These are phyloP conservation scores for Drosophila kikkawai DNA, from an alignment of 1,140 invertebrate genomes.

Conservation along the genomic window DNA sequence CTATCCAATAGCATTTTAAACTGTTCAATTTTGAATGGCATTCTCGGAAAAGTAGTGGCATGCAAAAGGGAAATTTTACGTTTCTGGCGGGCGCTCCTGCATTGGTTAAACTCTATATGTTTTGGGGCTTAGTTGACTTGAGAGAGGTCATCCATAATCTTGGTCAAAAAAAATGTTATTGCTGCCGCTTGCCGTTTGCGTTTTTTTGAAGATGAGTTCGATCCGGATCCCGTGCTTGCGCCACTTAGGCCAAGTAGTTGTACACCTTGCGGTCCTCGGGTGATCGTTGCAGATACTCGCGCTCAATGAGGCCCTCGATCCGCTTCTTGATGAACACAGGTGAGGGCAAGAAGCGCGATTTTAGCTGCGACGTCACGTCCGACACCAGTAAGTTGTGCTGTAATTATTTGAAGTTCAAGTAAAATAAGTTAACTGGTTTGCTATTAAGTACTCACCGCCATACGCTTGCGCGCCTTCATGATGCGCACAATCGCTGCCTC, in stretches of 20 bases:
- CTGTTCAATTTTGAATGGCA: conserved; percentile 73
- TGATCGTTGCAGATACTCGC: conserved; percentile 98
- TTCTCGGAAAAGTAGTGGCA: conserved; percentile 54
- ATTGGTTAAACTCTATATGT: conserved; percentile 37
- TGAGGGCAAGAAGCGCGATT: conserved; percentile 97
- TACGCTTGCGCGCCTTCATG: conserved; percentile 99
- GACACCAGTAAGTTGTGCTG: conserved; percentile 97
- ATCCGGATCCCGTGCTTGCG: conserved; percentile 7
- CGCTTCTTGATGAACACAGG: conserved; percentile 99
- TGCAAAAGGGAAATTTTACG: conserved; percentile 34
- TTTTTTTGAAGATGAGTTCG: conserved; percentile 32
- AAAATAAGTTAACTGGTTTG: background rate
- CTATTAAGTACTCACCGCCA: conserved; percentile 88
- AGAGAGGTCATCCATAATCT: conserved; percentile 46
- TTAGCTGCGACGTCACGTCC: conserved; percentile 98
- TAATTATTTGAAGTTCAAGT: background rate
- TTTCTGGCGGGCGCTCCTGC: conserved; percentile 36
- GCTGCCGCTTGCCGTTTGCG: conserved; percentile 13
- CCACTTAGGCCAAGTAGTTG: conserved; percentile 93
- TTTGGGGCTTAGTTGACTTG: conserved; percentile 23
- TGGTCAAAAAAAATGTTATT: conserved; percentile 67
- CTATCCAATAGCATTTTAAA: conserved; percentile 44
- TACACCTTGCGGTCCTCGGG: conserved; percentile 98
- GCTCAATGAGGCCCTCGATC: conserved; percentile 99
- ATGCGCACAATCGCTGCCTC: conserved; percentile 99